Evolutionary conservation across 1,140 invertebrate species (phyloP).

Genomic region (Drosophila ercepeae): DNA sequence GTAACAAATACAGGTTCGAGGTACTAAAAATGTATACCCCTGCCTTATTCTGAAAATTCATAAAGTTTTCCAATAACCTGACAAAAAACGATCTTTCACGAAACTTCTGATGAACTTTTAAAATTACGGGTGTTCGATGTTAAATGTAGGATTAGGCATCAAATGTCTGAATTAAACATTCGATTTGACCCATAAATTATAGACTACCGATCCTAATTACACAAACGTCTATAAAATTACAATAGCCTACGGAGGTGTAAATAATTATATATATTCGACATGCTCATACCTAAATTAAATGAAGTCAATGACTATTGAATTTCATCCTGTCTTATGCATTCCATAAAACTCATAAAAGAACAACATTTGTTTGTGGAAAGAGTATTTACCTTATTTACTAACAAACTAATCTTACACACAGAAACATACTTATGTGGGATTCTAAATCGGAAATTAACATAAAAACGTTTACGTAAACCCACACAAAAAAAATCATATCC

Average conservation of each 20-base stretch:
- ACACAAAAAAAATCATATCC: constrained; percentile 31
- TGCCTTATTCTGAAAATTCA: not conserved
- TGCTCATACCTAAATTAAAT: constrained; percentile 3
- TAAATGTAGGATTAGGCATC: no score
- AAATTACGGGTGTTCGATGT: no score
- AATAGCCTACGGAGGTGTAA: not conserved
- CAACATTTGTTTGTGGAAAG: constrained; percentile 32
- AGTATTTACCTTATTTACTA: constrained; percentile 61
- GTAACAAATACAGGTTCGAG: not conserved
- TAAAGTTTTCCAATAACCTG: no score
- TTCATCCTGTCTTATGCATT: constrained; percentile 3
- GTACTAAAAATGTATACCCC: no score
- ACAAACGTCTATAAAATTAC: not conserved
- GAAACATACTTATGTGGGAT: constrained; percentile 38
- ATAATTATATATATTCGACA: constrained; percentile 4
- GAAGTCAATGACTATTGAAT: constrained; percentile 22
- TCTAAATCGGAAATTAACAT: constrained; percentile 33
- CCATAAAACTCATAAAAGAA: constrained; percentile 31
- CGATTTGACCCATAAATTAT: not conserved
- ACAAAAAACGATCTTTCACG: no score
- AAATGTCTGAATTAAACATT: no score
- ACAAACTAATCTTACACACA: constrained; percentile 38
- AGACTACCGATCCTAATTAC: not conserved
- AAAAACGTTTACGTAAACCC: constrained; percentile 40
- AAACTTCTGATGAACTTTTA: not conserved